Base-by-base conservation (phyloP, 1,140 invertebrate species). In the Papilio glaucus region DNA sequence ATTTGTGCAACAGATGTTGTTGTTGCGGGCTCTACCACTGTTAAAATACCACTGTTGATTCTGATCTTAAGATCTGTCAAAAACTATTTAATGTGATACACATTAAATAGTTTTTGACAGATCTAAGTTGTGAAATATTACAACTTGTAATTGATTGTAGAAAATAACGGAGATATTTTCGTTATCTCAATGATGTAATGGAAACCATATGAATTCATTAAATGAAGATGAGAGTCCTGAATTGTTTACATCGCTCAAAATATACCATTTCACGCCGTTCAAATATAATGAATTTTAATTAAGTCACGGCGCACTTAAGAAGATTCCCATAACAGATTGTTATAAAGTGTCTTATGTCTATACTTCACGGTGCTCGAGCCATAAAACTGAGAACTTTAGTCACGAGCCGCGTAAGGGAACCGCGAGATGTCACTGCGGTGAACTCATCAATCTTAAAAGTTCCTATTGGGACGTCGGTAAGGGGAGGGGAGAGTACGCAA, bases 391-490 rank as follows among this genome's bases (percentile, higher is more conserved):
- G 49, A 73, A 82, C 68, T 77, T 74, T 74, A 42, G 21, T 45
- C 70, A 39, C 65, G 72, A 75, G 65, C 61, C 15, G 15, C 41
- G 37, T 45, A 61, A 73, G 39, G 62, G 42, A 49, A 53, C 60
- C 42, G 37, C 42, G 38, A 45, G 78, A 69, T 75, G 80, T 78
- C 76, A 78, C 38, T 77, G 45, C 69, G 37, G 39, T 68, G 76
- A 77, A 80, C 75, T 78, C 77, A 82, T 80, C 78, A 80, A 82
- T 82, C 78, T 77, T 71, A 13, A 67, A 82, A 80, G 65, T 80
- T 82, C 68, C 26, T 41, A 71, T 61, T 65, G 62, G 62, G 49
- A 24, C 18, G 49, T 57, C 12, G 49, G 21, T 57, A 62, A 37
- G 60, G n/a, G 74, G 70, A 76, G 74, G 39, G 45, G 72, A 65